Evolutionary conservation across 2,797 vertebrate genomes (phyloP), one percentile per base, ranked within the genome.

Genomic region (Caiman crocodilus): DNA sequence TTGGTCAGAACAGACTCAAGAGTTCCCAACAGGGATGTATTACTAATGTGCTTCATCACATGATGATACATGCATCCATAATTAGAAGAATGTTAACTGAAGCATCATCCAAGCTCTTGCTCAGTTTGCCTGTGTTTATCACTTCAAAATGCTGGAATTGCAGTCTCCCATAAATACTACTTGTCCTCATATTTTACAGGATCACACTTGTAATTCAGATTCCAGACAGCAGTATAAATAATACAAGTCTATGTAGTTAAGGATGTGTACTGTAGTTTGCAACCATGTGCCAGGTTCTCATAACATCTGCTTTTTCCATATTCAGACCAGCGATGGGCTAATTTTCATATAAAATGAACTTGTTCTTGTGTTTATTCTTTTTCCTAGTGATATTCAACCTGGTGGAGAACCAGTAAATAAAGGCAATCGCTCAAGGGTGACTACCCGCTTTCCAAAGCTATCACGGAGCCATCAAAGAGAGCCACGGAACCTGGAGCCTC

Each of bases 401-500:
- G 93, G 97, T 16, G 98, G 97, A 73, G 99, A 99, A 1, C 79
- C 98, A 1, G 97, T 96, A 57, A 94, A 95, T 97, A 99, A 98
- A 97, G 98, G 97, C 42, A 98, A 67, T n/a, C 98, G 97, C 60
- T 98, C 98, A 14, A 99, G 98, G 95, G 98, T 96, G 4, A 97
- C 98, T 5, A 96, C 99, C 1, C 99, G 98, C 58, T 99, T 99
- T 95, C 98, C 99, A 61, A 98, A 98, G 90, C 98, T 99, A 85
- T 98, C 99, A 60, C 99, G 99, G 86, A 97, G 96, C 86, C 98
- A 98, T 26, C 98, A 98, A 3, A 97, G 98, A 90, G 99, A 99
- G 64, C 89, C 98, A 1, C 98, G 99, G 79, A 99, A 98, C 58
- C 98, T 98, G 32, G 99, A 99, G 81, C 99, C 99, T 26, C 99